These are phyloP conservation scores for Lochmaea crataegi DNA, from an alignment of 2,888 invertebrate genomes.

Conservation along the genomic window DNA sequence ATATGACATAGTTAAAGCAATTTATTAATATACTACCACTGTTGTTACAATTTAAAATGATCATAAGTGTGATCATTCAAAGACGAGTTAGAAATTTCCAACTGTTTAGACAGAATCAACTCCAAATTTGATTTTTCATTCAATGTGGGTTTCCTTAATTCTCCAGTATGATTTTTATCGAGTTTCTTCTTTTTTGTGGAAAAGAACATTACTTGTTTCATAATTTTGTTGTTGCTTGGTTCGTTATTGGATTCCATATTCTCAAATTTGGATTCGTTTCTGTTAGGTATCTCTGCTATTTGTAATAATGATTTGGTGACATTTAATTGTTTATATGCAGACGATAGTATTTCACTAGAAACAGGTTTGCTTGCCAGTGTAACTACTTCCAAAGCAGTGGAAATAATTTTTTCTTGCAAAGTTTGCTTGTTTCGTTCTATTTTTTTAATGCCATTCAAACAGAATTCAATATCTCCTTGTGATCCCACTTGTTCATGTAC, in stretches of 20 bases:
- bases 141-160: background rate
- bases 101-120: background rate
- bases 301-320: conserved; percentile 9
- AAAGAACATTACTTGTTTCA: conserved; percentile 8
- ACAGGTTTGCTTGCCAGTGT: conserved; percentile 11
- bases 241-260: conserved; percentile 2
- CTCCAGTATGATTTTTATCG: background rate
- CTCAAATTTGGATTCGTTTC: conserved; percentile 3
- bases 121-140: conserved; percentile 7
- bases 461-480: conserved; percentile 9
- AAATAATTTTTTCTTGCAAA: conserved; percentile 5
- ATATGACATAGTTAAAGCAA: conserved; percentile 4
- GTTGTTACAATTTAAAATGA: too few species aligned
- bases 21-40: too few species aligned
- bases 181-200: conserved; percentile 10
- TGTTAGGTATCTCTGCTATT: conserved; percentile 11
- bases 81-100: background rate
- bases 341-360: conserved; percentile 9
- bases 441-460: conserved; percentile 7
- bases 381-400: conserved; percentile 3
- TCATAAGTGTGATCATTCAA: background rate
- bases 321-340: too few species aligned
- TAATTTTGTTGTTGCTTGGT: background rate
- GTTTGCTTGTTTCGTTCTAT: conserved; percentile 2
- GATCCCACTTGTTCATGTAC: background rate